Evolutionary conservation across 2,797 vertebrate genomes (phyloP).

Genomic region (Malacoraja senta): DNA sequence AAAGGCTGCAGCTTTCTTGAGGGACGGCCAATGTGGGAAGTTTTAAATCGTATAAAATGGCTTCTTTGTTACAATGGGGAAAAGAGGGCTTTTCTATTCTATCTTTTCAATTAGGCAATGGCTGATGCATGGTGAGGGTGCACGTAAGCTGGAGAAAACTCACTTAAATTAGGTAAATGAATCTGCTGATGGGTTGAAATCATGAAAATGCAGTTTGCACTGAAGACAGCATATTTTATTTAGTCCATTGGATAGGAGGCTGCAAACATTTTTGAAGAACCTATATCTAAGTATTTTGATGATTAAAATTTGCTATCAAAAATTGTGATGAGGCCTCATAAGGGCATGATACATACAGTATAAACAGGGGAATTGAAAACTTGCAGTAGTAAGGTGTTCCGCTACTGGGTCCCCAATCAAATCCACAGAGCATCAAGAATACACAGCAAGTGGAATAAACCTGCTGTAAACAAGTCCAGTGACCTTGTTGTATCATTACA

Average conservation of each 20-base stretch:
- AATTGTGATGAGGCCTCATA: too few relatives aligned
- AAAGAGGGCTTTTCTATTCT: not conserved
- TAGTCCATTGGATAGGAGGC: not conserved
- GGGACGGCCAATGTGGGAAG: not conserved
- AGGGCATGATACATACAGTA: not conserved
- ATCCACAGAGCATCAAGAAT: not conserved
- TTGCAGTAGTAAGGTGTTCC: not conserved
- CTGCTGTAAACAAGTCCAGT: not conserved
- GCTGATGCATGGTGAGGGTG: not conserved
- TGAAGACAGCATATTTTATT: not conserved
- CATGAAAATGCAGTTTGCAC: not conserved
- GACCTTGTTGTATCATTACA: not conserved
- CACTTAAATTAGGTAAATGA: not conserved
- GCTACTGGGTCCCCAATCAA: not conserved
- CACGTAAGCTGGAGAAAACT: not conserved
- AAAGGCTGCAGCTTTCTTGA: not conserved
- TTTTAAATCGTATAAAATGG: not conserved
- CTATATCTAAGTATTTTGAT: too few relatives aligned
- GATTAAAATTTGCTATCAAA: too few relatives aligned
- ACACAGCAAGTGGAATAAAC: not conserved
- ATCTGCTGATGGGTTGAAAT: not conserved
- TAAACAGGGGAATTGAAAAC: not conserved
- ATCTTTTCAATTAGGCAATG: not conserved
- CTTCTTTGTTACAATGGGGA: not conserved
- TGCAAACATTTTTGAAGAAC: not conserved